A percentile compares a stretch with the other conserved stretches of the same genome.
phyloP scores from a whole-genome alignment of 2,888 invertebrate genomes.

The Hydrotaea cyrtoneurina region DNA sequence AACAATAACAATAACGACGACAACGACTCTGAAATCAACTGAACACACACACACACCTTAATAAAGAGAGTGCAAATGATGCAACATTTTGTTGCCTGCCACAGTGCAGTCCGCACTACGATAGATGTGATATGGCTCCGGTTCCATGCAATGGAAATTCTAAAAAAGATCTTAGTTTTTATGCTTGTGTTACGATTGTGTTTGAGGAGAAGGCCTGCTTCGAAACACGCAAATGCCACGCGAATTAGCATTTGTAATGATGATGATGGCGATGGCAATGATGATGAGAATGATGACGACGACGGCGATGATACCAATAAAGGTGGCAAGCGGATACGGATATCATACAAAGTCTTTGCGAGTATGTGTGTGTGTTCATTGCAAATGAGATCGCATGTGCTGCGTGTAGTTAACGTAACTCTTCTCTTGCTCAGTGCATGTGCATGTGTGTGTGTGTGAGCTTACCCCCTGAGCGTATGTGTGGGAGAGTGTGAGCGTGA shows the following conservation, averaged over 20 bases:
- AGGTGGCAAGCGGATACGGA: conserved; percentile 64
- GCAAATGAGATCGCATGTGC: conserved; percentile 3
- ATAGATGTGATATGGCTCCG: neutral
- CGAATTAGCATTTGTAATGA: conserved; percentile 64
- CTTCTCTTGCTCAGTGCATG: neutral
- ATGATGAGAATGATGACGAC: conserved; percentile 18
- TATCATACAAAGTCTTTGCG: conserved; percentile 30
- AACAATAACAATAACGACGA: neutral
- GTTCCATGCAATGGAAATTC: conserved; percentile 16
- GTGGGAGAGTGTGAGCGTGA: no score
- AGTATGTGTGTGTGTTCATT: conserved; percentile 14
- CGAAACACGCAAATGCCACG: conserved; percentile 61
- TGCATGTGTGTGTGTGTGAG: conserved; percentile 22
- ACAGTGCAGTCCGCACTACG: conserved; percentile 1
- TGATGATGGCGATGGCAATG: conserved; percentile 30
- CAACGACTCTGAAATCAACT: conserved; percentile 1
- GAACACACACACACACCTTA: conserved; percentile 20
- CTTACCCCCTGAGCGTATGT: neutral
- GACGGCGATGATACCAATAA: conserved; percentile 30
- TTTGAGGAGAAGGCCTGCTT: conserved; percentile 35
- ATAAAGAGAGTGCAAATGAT: conserved; percentile 58
- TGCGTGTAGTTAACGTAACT: conserved; percentile 12
- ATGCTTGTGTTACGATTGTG: neutral
- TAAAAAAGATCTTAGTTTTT: neutral
- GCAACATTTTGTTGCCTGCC: conserved; percentile 54